phyloP scores from a whole-genome alignment of 2,113 vertebrate genomes.

The Syngnathus floridae region DNA sequence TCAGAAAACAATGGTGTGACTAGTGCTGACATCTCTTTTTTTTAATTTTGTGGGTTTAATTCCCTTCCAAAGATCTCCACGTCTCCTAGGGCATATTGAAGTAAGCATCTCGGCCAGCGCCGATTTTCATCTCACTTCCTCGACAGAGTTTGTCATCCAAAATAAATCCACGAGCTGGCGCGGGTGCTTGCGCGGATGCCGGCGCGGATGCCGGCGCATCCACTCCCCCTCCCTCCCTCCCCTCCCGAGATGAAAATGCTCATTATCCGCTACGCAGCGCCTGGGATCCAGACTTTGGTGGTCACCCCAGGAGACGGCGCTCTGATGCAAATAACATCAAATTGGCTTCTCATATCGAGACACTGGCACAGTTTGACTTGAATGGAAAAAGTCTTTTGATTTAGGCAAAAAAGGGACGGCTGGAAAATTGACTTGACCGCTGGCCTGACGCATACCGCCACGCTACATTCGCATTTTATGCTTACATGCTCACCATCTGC shows the following conservation, averaged over 20 bases:
- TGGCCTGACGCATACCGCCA: neutral
- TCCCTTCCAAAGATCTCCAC: too few relatives aligned
- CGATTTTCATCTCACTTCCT: conserved; percentile 20
- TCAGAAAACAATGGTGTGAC: too few relatives aligned
- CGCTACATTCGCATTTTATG: neutral
- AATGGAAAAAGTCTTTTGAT: conserved; percentile 37
- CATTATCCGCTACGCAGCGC: conserved; percentile 42
- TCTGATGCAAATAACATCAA: conserved; percentile 4
- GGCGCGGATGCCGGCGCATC: neutral
- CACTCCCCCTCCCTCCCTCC: conserved; percentile 2
- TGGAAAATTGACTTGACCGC: conserved; percentile 25
- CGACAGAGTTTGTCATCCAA: conserved; percentile 12
- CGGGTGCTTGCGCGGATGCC: neutral
- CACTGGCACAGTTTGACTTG: conserved; percentile 20
- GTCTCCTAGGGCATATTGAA: neutral
- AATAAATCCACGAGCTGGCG: conserved; percentile 38
- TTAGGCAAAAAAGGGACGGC: conserved; percentile 16
- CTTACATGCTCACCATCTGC: neutral
- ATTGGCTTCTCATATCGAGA: conserved; percentile 35
- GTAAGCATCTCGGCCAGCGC: neutral
- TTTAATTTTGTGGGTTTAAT: too few relatives aligned
- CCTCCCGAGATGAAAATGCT: conserved; percentile 17
- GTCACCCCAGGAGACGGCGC: conserved; percentile 24
- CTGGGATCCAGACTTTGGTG: conserved; percentile 34
- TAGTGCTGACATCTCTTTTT: too few relatives aligned